Evolutionary conservation across 1,140 invertebrate genomes (phyloP), one percentile per base, ranked within the genome.

Genomic region (Aphelenchoides avenae): DNA sequence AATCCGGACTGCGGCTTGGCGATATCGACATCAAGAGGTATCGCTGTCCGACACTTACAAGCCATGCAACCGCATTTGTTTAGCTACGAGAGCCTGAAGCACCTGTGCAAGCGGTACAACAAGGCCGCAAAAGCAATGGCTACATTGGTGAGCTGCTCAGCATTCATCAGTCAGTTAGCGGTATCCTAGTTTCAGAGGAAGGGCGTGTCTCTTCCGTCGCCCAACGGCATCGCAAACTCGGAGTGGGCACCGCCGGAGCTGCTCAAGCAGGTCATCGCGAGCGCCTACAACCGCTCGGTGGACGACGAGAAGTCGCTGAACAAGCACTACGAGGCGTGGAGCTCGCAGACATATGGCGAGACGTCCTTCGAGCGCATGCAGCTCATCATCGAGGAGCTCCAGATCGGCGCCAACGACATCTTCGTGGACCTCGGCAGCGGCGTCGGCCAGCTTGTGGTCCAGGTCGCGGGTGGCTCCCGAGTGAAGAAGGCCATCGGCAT

Each of bases 281-380:
- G 46, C 15, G 68, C 43, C 13, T 71, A 74, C 42, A 67, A 71
- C 34, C 54, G 37, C 22, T 72, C 71, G 3, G 73, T 73, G 9
- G 55, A 66, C 6, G 55, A 66, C 47, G 70, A 69, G 31, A 54
- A 57, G 24, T 43, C 57, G 1, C 50, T 73, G 31, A 73, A 76
- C 42, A 71, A 68, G 30, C 73, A 73, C 44, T 73, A 73, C 39
- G 71, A 76, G 46, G 67, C 71, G n/a, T 73, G 73, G 44, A 71
- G 73, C 0, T 71, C 70, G 11, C 66, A 76, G 52, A 74, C 70
- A 3, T 74, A 75, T 42, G 71, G 71, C 1, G 71, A 74, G 48
- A 74, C 71, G 4, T 59, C 55, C 7, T 71, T 56, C 20, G 68
- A 76, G 27, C 51, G 68, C 20, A 58, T 74, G 51, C 57, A 64